Evolutionary conservation across 2,888 invertebrate species (phyloP).

Genomic region (Emmelina monodactyla): DNA sequence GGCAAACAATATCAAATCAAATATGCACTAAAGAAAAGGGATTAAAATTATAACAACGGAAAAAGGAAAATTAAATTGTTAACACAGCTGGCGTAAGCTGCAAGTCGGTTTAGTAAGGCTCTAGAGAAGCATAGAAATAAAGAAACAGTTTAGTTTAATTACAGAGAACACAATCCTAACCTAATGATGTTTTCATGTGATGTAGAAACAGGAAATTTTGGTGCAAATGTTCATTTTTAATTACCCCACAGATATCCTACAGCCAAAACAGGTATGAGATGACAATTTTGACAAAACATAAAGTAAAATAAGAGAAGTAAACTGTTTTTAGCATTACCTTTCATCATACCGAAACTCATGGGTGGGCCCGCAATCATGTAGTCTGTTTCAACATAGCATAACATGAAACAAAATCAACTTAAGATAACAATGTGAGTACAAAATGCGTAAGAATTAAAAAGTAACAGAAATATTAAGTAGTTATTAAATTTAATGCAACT

Average conservation of each 20-base stretch:
- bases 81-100: constrained; percentile 37
- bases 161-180: constrained; percentile 16
- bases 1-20: constrained; percentile 41
- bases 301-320: constrained; percentile 28
- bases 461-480: constrained; percentile 29
- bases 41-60: constrained; percentile 15
- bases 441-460: constrained; percentile 36
- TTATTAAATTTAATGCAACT: constrained; percentile 37
- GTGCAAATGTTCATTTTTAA: constrained; percentile 36
- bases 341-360: constrained; percentile 86
- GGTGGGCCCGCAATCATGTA: constrained; percentile 81
- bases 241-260: constrained; percentile 51
- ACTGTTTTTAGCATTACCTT: constrained; percentile 73
- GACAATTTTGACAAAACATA: constrained; percentile 45
- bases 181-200: constrained; percentile 37
- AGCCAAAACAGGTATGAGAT: constrained; percentile 41
- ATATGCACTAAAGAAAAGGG: constrained; percentile 38
- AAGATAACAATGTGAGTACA: constrained; percentile 74
- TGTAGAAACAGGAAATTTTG: constrained; percentile 39
- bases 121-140: constrained; percentile 28
- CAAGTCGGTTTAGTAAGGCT: constrained; percentile 41
- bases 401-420: constrained; percentile 75
- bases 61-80: constrained; percentile 25
- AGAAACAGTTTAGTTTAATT: constrained; percentile 18
- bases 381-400: constrained; percentile 72